These are phyloP conservation scores for Naja naja DNA, from an alignment of 2,113 vertebrate genomes.

Conservation along the genomic window DNA sequence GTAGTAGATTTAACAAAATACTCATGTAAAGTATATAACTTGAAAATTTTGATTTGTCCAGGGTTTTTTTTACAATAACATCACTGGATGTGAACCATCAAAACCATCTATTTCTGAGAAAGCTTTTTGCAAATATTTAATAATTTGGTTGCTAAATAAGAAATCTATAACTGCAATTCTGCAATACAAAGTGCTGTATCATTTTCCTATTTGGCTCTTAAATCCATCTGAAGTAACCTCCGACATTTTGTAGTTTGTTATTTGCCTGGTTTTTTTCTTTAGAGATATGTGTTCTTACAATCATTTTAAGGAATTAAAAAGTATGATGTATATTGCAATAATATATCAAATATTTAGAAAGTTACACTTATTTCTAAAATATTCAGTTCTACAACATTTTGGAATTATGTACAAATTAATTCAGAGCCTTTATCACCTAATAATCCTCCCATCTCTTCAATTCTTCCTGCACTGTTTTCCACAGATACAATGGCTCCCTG, in stretches of 20 bases:
- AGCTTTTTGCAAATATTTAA: neutral
- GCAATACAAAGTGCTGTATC: neutral
- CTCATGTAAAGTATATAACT: neutral
- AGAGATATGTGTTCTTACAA: neutral
- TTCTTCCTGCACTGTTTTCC: slow-evolving; percentile 35
- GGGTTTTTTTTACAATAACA: neutral
- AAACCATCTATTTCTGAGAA: neutral
- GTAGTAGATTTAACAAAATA: neutral
- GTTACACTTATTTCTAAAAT: neutral
- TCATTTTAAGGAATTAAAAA: neutral
- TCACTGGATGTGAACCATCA: neutral
- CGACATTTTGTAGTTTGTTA: neutral
- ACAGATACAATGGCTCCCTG: slow-evolving; percentile 97
- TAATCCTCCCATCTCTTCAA: neutral
- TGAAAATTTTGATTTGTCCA: no score
- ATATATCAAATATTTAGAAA: neutral
- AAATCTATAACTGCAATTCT: neutral
- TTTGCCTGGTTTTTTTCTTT: neutral
- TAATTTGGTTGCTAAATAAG: neutral
- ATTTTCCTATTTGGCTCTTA: neutral
- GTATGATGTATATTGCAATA: neutral
- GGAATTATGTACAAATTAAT: neutral
- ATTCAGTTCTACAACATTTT: neutral
- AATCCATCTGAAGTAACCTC: neutral
- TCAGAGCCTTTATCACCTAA: neutral